Evolutionary conservation across 2,888 invertebrate genomes (phyloP).

Genomic region (Watsonalla binaria): DNA sequence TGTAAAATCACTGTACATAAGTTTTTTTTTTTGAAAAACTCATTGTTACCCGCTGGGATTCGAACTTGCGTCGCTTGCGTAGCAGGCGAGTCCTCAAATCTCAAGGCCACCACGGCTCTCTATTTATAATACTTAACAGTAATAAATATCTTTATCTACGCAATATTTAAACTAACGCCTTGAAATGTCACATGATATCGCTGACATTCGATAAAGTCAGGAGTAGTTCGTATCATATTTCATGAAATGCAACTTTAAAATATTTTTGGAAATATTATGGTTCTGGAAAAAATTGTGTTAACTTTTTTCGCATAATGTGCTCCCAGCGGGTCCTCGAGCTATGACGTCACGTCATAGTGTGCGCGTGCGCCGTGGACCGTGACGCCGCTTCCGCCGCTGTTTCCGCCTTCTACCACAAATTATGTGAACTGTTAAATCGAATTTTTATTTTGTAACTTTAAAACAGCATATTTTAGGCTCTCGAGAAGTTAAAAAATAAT

Average conservation of each 20-base stretch:
- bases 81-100: too few species aligned
- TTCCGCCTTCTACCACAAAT: conserved; percentile 70
- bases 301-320: conserved; percentile 22
- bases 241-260: conserved; percentile 13
- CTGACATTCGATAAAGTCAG: conserved; percentile 36
- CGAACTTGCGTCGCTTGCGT: too few species aligned
- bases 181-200: conserved; percentile 43
- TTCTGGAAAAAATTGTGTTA: background rate
- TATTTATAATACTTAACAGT: background rate
- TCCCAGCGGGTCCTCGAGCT: conserved; percentile 29
- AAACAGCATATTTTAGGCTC: conserved; percentile 8
- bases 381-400: conserved; percentile 68
- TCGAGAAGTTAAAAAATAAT: conserved; percentile 1
- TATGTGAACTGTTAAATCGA: conserved; percentile 61
- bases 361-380: conserved; percentile 60
- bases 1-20: too few species aligned
- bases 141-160: conserved; percentile 16
- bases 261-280: background rate
- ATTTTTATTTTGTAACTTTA: conserved; percentile 50
- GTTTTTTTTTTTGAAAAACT: background rate
- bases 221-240: conserved; percentile 28
- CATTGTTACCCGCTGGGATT: too few species aligned
- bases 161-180: conserved; percentile 35
- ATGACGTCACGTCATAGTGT: conserved; percentile 61
- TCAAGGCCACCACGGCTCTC: too few species aligned